These are phyloP conservation scores for Pedionomus torquatus DNA, from an alignment of 2,113 vertebrate genomes.

Conservation along the genomic window DNA sequence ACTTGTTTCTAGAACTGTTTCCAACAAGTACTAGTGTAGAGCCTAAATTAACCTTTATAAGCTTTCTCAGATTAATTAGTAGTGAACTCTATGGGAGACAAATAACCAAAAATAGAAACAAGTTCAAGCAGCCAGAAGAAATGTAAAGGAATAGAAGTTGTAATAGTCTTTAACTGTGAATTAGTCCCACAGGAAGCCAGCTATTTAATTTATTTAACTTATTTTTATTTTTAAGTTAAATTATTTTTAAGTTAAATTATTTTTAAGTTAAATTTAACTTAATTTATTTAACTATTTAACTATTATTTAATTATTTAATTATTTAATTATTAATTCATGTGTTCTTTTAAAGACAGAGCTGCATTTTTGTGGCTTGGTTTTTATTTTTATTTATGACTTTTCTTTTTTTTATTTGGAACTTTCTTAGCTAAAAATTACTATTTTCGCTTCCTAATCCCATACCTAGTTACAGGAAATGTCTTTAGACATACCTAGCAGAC, in stretches of 20 bases:
- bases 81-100: neutral
- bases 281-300: too few species aligned
- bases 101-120: constrained; percentile 1
- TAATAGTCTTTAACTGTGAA: neutral
- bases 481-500: neutral
- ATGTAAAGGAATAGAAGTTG: neutral
- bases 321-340: neutral
- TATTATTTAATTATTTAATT: too few species aligned
- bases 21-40: neutral
- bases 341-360: neutral
- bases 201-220: too few species aligned
- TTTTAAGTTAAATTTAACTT: too few species aligned
- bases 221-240: too few species aligned
- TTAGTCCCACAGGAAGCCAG: neutral
- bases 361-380: neutral
- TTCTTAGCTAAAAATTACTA: neutral
- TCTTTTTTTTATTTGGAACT: neutral
- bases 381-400: neutral
- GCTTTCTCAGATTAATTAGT: neutral
- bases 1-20: neutral
- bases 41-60: neutral
- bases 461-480: neutral
- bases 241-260: too few species aligned
- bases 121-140: neutral
- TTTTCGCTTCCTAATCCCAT: neutral